Evolutionary conservation across 2,797 vertebrate species (phyloP).

Genomic region (Centroberyx gerrardi): DNA sequence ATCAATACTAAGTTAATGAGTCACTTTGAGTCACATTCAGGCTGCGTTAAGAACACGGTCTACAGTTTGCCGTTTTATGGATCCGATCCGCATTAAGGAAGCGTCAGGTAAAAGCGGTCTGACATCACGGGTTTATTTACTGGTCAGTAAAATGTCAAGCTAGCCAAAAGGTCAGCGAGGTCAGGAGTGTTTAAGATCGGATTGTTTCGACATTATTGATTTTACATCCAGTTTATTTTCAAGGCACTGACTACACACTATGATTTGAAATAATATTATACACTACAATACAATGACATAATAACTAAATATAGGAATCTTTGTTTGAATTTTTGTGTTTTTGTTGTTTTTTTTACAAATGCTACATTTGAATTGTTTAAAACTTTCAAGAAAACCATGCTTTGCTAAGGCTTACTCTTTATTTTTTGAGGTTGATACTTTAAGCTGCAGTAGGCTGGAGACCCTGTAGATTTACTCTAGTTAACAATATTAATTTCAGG

Average conservation of each 20-base stretch:
- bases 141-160: constrained; percentile 15
- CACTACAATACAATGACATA: too few relatives aligned
- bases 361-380: too few relatives aligned
- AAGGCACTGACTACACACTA: not conserved
- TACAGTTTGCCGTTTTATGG: constrained; percentile 38
- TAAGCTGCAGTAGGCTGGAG: too few relatives aligned
- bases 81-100: constrained; percentile 30
- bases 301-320: too few relatives aligned
- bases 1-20: constrained; percentile 72
- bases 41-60: constrained; percentile 10
- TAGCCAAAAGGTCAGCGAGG: constrained; percentile 34
- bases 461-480: too few relatives aligned
- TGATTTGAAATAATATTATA: not conserved
- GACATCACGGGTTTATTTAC: constrained; percentile 42
- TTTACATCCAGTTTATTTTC: constrained; percentile 31
- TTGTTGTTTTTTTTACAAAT: too few relatives aligned
- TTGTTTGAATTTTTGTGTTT: too few relatives aligned
- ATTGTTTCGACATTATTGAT: constrained; percentile 40
- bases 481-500: too few relatives aligned
- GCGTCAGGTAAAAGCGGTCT: constrained; percentile 4
- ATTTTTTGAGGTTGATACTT: too few relatives aligned
- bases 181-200: constrained; percentile 23
- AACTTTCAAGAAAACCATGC: too few relatives aligned
- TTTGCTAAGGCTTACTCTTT: too few relatives aligned
- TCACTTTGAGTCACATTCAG: constrained; percentile 52